Conservation (phyloP, 2,797 vertebrate genomes). For the Galaxias olidus region DNA sequence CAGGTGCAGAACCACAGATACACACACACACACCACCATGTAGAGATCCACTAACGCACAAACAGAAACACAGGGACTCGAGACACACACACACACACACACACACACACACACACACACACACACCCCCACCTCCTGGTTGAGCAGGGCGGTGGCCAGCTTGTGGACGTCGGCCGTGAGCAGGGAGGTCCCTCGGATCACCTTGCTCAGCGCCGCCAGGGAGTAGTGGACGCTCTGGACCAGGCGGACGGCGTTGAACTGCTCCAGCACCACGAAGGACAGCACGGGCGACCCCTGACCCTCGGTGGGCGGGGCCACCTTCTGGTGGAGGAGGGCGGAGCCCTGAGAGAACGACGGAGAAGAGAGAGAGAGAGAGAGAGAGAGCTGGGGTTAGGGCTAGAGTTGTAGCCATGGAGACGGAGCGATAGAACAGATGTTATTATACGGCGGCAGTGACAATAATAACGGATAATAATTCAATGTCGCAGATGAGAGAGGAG, state of each 20-base stretch:
- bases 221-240: conserved; percentile 95
- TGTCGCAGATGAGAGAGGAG: too few relatives aligned
- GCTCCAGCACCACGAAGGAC: conserved; percentile 88
- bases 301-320: conserved; percentile 84
- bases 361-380: neutral
- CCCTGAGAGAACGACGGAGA: conserved; percentile 73
- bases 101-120: neutral
- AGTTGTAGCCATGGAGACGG: conserved; percentile 2
- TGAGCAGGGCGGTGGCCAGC: conserved; percentile 88
- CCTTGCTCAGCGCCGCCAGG: conserved; percentile 92
- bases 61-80: too few relatives aligned
- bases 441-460: too few relatives aligned
- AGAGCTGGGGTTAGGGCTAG: neutral
- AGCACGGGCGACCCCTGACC: conserved; percentile 84
- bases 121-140: conserved; percentile 81
- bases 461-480: too few relatives aligned
- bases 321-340: conserved; percentile 92
- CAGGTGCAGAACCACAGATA: too few relatives aligned
- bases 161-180: conserved; percentile 89
- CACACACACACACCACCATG: too few relatives aligned
- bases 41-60: too few relatives aligned
- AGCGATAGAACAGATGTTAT: conserved; percentile 6
- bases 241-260: conserved; percentile 87
- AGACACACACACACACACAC: too few relatives aligned
- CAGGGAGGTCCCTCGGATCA: conserved; percentile 91